phyloP scores from a whole-genome alignment of 2,113 vertebrate genomes.

The Pelusios castaneus region DNA sequence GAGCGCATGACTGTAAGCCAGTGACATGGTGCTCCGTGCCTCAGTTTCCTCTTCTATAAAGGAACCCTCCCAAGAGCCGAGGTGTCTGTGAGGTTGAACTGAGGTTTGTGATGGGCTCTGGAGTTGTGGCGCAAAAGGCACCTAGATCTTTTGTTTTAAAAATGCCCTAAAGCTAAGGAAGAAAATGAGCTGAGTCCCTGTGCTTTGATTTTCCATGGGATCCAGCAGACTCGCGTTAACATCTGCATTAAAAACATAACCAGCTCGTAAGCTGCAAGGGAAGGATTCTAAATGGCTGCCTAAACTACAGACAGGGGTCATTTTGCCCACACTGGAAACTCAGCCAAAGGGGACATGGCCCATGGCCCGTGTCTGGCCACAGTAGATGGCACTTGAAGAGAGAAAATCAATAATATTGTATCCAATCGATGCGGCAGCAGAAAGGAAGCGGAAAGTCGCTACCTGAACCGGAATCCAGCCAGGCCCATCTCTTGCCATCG shows the following conservation, averaged over 20 bases:
- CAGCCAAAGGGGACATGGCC: rapidly evolving
- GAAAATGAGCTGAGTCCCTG: not conserved
- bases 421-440: not conserved
- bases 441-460: not conserved
- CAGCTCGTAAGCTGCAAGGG: not conserved
- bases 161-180: conserved; percentile 28
- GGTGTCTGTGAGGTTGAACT: conserved; percentile 24
- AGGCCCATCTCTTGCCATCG: not conserved
- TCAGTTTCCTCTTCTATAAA: not conserved
- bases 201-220: not conserved
- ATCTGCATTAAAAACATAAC: not conserved
- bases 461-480: not conserved
- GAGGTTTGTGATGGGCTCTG: conserved; percentile 32
- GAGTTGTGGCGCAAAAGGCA: not conserved
- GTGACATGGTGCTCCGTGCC: not conserved
- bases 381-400: rapidly evolving
- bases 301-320: rapidly evolving
- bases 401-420: rapidly evolving
- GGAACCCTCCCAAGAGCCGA: not conserved
- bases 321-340: not conserved
- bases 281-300: rapidly evolving
- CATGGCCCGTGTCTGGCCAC: rapidly evolving
- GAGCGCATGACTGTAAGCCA: not conserved
- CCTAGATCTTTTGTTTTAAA: not conserved
- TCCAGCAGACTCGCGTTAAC: not conserved